Conservation (phyloP, 2,797 vertebrate species). For the Falco rusticolus region DNA sequence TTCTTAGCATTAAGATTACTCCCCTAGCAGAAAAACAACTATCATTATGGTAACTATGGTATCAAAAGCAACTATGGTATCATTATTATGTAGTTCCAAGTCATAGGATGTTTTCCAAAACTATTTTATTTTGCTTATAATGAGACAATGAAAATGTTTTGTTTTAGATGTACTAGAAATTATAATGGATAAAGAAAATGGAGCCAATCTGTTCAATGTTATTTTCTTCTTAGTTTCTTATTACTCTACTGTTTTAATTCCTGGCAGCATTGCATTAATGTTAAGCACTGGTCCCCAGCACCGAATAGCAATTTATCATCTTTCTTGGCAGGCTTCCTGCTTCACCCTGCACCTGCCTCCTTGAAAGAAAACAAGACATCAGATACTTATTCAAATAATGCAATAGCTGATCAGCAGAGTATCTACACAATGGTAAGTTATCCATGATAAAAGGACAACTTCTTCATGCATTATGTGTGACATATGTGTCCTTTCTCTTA, state of each 20-base stretch:
- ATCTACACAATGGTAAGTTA: constrained; percentile 83
- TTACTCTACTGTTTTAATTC: constrained; percentile 65
- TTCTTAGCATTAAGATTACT: background rate
- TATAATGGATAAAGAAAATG: constrained; percentile 22
- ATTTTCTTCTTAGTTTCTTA: constrained; percentile 66
- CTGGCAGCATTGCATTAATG: constrained; percentile 55
- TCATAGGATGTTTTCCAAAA: background rate
- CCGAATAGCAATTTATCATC: constrained; percentile 81
- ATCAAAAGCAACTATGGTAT: background rate
- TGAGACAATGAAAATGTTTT: background rate
- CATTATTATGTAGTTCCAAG: background rate
- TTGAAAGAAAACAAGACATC: constrained; percentile 81
- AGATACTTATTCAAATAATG: constrained; percentile 85
- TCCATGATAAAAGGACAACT: constrained; percentile 77
- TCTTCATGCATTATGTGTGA: constrained; percentile 77
- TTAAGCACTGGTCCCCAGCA: constrained; percentile 68
- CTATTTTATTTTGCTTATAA: constrained; percentile 5
- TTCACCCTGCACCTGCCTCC: constrained; percentile 84
- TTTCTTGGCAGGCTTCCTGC: constrained; percentile 85
- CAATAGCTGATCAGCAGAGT: constrained; percentile 81
- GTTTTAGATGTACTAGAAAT: constrained; percentile 20
- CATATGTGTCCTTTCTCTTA: constrained; percentile 80
- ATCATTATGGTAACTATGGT: too few species aligned
- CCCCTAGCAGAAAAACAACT: background rate
- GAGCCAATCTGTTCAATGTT: constrained; percentile 41